phyloP scores from a whole-genome alignment of 2,888 invertebrate species.

The Diadegma fenestrale region DNA sequence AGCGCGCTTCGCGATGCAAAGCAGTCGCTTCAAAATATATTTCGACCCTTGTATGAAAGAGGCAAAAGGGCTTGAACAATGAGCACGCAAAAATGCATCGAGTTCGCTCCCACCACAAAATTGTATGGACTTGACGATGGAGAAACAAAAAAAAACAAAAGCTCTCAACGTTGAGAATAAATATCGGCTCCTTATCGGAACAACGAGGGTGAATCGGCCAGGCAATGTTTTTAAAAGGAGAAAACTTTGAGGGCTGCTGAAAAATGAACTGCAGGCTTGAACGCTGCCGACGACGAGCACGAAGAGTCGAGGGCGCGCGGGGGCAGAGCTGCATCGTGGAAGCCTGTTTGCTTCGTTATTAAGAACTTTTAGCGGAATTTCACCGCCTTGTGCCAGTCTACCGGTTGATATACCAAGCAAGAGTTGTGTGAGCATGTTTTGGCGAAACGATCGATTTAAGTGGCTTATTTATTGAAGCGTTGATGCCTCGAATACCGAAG shows the following conservation, averaged over 20 bases:
- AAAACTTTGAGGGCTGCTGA: conserved; percentile 47
- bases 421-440: conserved; percentile 11
- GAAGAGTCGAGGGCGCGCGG: conserved; percentile 50
- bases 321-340: conserved; percentile 45
- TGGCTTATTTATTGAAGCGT: conserved; percentile 39
- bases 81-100: conserved; percentile 71
- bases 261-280: conserved; percentile 35
- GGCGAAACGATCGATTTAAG: conserved; percentile 28
- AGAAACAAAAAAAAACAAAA: conserved; percentile 50
- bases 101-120: background rate
- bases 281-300: conserved; percentile 52
- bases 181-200: conserved; percentile 70
- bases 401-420: background rate
- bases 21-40: conserved; percentile 41
- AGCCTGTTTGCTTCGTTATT: conserved; percentile 59
- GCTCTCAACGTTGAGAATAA: conserved; percentile 56
- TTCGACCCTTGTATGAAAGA: conserved; percentile 54
- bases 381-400: conserved; percentile 33
- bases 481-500: conserved; percentile 26
- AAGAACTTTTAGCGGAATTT: conserved; percentile 55
- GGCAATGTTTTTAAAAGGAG: conserved; percentile 53
- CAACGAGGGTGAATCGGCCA: conserved; percentile 52
- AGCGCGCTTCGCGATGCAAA: conserved; percentile 71
- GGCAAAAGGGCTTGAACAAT: conserved; percentile 75
- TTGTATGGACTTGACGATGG: conserved; percentile 16